These are phyloP conservation scores for Pachydiplax longipennis DNA, from an alignment of 2,888 invertebrate species.

Conservation along the genomic window DNA sequence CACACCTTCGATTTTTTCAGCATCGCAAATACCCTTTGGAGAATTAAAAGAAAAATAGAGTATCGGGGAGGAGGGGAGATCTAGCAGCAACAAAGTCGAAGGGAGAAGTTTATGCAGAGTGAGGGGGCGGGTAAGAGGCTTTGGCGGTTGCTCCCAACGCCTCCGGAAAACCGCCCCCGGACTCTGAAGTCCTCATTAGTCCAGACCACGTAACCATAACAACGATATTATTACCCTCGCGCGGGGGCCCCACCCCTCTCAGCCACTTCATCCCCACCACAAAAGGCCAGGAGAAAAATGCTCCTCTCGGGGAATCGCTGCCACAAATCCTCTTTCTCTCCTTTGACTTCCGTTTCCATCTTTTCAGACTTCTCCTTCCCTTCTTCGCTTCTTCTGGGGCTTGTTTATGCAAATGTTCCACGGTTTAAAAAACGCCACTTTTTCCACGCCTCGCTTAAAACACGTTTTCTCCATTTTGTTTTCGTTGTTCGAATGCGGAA, in stretches of 20 bases:
- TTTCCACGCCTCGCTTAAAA: too few relatives aligned
- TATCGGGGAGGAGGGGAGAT: neutral
- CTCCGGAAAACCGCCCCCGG: conserved; percentile 23
- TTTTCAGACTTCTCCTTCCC: neutral
- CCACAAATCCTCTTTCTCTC: neutral
- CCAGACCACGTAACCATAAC: conserved; percentile 45
- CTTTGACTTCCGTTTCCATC: conserved; percentile 22
- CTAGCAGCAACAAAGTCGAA: neutral
- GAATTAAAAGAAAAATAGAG: neutral
- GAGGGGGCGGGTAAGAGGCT: conserved; percentile 16
- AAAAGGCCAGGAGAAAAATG: conserved; percentile 29
- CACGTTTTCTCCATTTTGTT: too few relatives aligned
- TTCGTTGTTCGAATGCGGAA: too few relatives aligned
- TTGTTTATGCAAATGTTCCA: too few relatives aligned
- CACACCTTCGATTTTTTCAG: too few relatives aligned
- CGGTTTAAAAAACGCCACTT: too few relatives aligned
- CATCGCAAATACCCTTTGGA: neutral
- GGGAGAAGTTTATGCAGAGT: conserved; percentile 5
- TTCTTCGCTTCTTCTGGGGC: too few relatives aligned
- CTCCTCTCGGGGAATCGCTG: neutral
- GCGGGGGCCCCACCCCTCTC: neutral
- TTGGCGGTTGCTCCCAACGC: conserved; percentile 37
- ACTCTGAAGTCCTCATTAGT: conserved; percentile 40
- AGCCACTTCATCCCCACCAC: conserved; percentile 12
- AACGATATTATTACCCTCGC: conserved; percentile 44